A percentile compares a stretch with the other conserved stretches of the same genome.
These are phyloP conservation scores for Aleadryas rufinucha DNA, from an alignment of 2,113 vertebrate genomes.

Conservation along the genomic window DNA sequence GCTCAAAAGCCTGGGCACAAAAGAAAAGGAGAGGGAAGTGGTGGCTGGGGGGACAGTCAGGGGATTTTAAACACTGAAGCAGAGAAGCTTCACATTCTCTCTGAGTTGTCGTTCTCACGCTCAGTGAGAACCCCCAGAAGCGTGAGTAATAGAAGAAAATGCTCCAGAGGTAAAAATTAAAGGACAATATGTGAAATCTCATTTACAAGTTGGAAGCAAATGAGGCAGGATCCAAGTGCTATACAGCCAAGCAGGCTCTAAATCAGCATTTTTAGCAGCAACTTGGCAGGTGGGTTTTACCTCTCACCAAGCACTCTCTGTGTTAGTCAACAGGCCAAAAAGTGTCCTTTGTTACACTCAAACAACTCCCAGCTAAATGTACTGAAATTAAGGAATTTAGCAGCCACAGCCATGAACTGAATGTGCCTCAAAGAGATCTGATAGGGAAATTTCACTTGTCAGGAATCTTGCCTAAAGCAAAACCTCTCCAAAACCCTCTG, in stretches of 20 bases:
- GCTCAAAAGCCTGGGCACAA: neutral
- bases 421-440: neutral
- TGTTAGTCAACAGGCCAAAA: neutral
- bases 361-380: neutral
- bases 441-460: neutral
- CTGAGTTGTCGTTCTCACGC: neutral
- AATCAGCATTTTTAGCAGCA: neutral
- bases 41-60: neutral
- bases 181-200: constrained; percentile 48
- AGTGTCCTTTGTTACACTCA: neutral
- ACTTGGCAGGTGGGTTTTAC: constrained; percentile 10
- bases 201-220: constrained; percentile 47
- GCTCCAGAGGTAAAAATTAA: constrained; percentile 39
- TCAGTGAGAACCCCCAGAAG: constrained; percentile 21
- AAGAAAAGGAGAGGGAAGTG: neutral
- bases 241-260: neutral
- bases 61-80: neutral
- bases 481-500: neutral
- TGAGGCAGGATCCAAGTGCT: constrained; percentile 42
- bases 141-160: constrained; percentile 46
- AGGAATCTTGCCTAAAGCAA: neutral
- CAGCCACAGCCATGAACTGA: neutral
- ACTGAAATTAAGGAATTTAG: neutral
- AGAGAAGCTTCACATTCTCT: neutral
- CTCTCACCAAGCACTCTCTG: neutral